These are phyloP conservation scores for Rhynchopsitta pachyrhyncha DNA, from an alignment of 2,113 vertebrate species.

Conservation along the genomic window DNA sequence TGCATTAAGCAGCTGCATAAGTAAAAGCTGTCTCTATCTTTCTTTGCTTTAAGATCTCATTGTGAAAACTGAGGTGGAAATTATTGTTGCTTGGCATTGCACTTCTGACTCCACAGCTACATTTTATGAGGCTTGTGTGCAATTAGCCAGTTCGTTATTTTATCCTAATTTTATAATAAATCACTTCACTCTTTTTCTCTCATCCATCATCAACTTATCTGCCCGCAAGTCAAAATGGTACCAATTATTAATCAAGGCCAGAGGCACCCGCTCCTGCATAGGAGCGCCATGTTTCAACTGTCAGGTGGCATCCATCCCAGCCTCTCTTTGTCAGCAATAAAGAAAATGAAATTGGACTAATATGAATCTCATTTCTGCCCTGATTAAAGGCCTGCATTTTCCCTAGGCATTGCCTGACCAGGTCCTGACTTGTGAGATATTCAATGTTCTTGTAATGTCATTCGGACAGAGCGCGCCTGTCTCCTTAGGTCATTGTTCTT, in stretches of 20 bases:
- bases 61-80: conserved; percentile 53
- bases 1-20: background rate
- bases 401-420: conserved; percentile 89
- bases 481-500: conserved; percentile 94
- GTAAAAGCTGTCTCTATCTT: background rate
- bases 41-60: conserved; percentile 4
- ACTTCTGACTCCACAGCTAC: conserved; percentile 52
- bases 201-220: conserved; percentile 87
- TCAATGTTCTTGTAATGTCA: conserved; percentile 88
- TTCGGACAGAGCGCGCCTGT: conserved; percentile 86
- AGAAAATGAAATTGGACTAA: conserved; percentile 97
- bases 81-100: conserved; percentile 50
- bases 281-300: conserved; percentile 87
- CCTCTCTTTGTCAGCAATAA: conserved; percentile 80
- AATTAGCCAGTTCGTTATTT: conserved; percentile 72
- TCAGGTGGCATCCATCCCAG: conserved; percentile 89
- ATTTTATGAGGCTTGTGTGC: conserved; percentile 58
- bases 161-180: conserved; percentile 82
- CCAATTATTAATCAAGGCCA: conserved; percentile 89
- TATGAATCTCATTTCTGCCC: conserved; percentile 88
- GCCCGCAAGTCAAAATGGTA: conserved; percentile 88
- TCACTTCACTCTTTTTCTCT: conserved; percentile 82
- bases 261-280: conserved; percentile 76
- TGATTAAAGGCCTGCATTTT: conserved; percentile 92
- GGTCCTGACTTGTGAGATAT: conserved; percentile 83